Conservation (phyloP, 2,113 vertebrate species). For the Sturnira hondurensis region DNA sequence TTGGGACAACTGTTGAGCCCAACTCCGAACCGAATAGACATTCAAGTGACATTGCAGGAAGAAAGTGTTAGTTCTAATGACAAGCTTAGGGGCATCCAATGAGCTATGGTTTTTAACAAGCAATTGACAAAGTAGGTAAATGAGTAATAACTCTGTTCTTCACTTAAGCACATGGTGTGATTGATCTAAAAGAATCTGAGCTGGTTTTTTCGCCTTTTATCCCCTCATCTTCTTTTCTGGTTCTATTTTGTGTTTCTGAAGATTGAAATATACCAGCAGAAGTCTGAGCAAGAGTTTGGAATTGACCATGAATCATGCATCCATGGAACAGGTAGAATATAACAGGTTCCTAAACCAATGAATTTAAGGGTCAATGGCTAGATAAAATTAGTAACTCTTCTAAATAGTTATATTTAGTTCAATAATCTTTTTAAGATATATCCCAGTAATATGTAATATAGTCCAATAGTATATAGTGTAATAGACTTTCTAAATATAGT, state of each 20-base stretch:
- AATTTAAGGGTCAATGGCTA: background rate
- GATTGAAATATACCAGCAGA: background rate
- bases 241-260: slow-evolving; percentile 21
- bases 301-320: background rate
- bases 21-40: background rate
- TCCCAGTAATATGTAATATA: background rate
- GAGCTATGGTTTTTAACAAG: background rate
- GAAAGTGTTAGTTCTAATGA: background rate
- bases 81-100: background rate
- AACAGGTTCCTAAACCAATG: background rate
- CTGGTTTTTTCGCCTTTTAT: background rate
- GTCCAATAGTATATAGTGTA: background rate
- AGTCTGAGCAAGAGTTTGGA: background rate
- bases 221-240: background rate
- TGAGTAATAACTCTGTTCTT: background rate
- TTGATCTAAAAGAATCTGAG: background rate
- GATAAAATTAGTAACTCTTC: background rate
- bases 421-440: background rate
- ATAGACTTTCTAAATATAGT: background rate
- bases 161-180: background rate
- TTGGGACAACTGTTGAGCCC: background rate
- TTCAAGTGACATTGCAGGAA: background rate
- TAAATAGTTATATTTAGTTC: background rate
- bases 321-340: background rate
- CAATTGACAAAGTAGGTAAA: background rate